Evolutionary conservation across 2,888 invertebrate species (phyloP).

Genomic region (Uloborus plumipes): DNA sequence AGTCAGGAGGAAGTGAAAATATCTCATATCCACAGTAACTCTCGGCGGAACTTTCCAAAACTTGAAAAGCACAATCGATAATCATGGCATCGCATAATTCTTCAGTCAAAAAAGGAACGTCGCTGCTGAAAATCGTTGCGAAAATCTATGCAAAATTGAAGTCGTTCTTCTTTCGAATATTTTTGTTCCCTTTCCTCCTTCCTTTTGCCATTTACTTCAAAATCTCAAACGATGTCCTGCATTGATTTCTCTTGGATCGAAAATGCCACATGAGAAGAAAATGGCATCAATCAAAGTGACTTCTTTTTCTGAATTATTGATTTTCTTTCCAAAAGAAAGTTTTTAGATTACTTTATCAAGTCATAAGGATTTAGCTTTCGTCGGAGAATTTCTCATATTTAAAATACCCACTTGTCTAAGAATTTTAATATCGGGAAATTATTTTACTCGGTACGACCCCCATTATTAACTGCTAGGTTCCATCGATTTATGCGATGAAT

Average conservation of each 20-base stretch:
- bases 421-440: too few species aligned
- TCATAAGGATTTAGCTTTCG: constrained; percentile 50
- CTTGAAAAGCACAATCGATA: constrained; percentile 14
- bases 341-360: constrained; percentile 62
- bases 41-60: not conserved
- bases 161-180: constrained; percentile 47
- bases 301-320: constrained; percentile 58
- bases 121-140: constrained; percentile 42
- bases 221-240: constrained; percentile 54
- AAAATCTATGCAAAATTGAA: constrained; percentile 58
- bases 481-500: too few species aligned
- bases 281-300: constrained; percentile 57
- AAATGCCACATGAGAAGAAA: constrained; percentile 58
- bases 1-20: too few species aligned
- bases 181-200: constrained; percentile 17
- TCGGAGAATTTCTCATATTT: constrained; percentile 40
- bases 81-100: constrained; percentile 16
- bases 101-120: constrained; percentile 18
- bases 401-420: constrained; percentile 23
- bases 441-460: too few species aligned
- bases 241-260: constrained; percentile 56
- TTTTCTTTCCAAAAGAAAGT: constrained; percentile 31
- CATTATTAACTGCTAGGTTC: too few species aligned
- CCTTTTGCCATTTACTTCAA: constrained; percentile 51
- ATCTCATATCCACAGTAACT: too few species aligned